phyloP scores from a whole-genome alignment of 2,797 vertebrate species.

The Tarsius wallacei region DNA sequence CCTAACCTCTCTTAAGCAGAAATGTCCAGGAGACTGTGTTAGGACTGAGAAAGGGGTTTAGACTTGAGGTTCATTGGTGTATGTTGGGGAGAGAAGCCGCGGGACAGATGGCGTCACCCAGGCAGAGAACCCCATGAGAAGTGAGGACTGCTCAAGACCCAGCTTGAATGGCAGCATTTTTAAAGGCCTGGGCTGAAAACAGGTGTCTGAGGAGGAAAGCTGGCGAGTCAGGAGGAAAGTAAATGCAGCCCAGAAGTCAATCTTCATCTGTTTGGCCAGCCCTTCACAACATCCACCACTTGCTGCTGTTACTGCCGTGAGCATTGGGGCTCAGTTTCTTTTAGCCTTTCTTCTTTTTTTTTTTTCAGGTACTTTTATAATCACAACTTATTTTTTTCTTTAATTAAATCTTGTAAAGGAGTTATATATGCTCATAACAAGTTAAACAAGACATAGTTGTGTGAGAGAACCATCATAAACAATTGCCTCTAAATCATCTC shows the following conservation, averaged over 20 bases:
- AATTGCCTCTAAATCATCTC: neutral
- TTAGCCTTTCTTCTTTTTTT: neutral
- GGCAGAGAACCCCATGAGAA: neutral
- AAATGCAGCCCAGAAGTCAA: rapidly evolving
- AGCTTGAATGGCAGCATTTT: neutral
- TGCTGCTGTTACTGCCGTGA: neutral
- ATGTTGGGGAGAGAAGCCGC: neutral
- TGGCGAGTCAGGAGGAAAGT: neutral
- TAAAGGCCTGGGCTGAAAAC: neutral
- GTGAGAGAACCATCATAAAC: neutral
- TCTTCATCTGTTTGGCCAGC: too few species aligned
- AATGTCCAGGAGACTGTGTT: neutral
- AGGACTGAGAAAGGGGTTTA: neutral
- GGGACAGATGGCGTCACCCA: neutral
- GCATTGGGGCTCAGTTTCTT: neutral
- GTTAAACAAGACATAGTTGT: neutral
- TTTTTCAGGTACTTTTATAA: neutral
- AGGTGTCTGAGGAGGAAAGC: neutral
- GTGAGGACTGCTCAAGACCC: neutral
- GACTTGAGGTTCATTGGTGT: neutral
- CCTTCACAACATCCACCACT: neutral
- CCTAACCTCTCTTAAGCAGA: neutral
- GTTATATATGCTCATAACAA: neutral
- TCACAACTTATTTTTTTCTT: neutral
- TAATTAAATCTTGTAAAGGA: conserved; percentile 6